phyloP scores from a whole-genome alignment of 2,113 vertebrate genomes.

The Rhombomys opimus region DNA sequence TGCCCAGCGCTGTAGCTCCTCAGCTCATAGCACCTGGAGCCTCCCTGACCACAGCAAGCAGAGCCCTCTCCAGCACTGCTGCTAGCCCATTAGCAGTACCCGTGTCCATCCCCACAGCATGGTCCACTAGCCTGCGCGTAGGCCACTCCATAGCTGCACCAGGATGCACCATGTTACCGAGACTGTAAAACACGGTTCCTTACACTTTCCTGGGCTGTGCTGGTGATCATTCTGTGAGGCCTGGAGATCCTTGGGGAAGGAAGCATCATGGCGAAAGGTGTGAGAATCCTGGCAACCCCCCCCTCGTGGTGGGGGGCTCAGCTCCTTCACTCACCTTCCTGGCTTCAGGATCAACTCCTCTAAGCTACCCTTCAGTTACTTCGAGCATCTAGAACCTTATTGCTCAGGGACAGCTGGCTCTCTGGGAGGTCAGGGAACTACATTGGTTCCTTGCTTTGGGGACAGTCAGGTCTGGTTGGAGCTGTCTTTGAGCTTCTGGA shows the following conservation, averaged over 20 bases:
- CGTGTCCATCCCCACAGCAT: rapidly evolving
- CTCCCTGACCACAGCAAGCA: too few species aligned
- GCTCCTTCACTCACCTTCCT: not conserved
- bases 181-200: rapidly evolving
- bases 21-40: too few species aligned
- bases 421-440: not conserved
- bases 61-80: too few species aligned
- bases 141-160: too few species aligned
- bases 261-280: not conserved
- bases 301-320: rapidly evolving
- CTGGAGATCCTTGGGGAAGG: not conserved
- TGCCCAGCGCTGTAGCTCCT: not conserved
- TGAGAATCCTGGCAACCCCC: not conserved
- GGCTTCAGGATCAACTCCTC: not conserved
- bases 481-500: not conserved
- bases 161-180: rapidly evolving
- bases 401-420: not conserved
- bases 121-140: not conserved
- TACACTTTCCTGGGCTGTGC: rapidly evolving
- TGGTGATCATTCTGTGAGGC: not conserved
- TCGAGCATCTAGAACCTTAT: not conserved
- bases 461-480: not conserved
- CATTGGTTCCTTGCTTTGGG: not conserved
- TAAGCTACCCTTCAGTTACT: too few species aligned
- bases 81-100: rapidly evolving